A percentile compares a stretch with the other conserved stretches of the same genome.
Evolutionary conservation across 2,797 vertebrate species (phyloP).

Genomic region (Brachyrhaphis roseni): DNA sequence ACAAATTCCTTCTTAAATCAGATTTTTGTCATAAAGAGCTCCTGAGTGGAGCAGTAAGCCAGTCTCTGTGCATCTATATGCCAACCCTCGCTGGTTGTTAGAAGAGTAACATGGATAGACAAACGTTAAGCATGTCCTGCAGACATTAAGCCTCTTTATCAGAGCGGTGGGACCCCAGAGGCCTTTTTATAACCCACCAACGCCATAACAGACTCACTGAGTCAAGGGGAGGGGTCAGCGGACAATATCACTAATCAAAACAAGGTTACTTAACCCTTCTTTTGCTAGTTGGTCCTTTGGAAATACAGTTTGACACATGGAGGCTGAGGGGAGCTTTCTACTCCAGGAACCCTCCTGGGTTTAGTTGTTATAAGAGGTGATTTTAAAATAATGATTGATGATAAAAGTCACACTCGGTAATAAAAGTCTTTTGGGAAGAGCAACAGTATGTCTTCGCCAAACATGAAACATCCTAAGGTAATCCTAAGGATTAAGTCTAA

Average conservation of each 20-base stretch:
- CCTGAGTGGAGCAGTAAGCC: conserved; percentile 68
- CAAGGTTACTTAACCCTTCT: conserved; percentile 77
- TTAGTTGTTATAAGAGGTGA: background rate
- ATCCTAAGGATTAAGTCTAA: too few relatives aligned
- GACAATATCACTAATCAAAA: conserved; percentile 78
- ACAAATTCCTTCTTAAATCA: conserved; percentile 39
- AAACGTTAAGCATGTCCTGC: conserved; percentile 82
- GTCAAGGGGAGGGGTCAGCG: conserved; percentile 76
- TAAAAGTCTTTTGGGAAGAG: background rate
- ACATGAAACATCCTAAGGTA: too few relatives aligned
- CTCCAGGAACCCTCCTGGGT: background rate
- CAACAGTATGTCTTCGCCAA: background rate
- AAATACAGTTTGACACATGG: background rate
- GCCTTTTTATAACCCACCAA: conserved; percentile 83
- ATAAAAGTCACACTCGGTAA: background rate
- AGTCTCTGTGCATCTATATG: conserved; percentile 76
- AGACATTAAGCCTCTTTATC: conserved; percentile 82
- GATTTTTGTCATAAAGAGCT: conserved; percentile 77
- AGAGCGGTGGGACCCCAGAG: conserved; percentile 73
- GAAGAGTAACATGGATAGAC: conserved; percentile 75
- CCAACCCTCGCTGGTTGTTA: conserved; percentile 65
- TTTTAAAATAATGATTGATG: background rate
- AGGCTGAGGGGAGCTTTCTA: background rate
- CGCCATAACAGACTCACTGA: conserved; percentile 56
- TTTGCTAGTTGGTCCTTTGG: conserved; percentile 30